These are phyloP conservation scores for Pristionchus fissidentatus DNA, from an alignment of 2,888 invertebrate genomes.

Conservation along the genomic window DNA sequence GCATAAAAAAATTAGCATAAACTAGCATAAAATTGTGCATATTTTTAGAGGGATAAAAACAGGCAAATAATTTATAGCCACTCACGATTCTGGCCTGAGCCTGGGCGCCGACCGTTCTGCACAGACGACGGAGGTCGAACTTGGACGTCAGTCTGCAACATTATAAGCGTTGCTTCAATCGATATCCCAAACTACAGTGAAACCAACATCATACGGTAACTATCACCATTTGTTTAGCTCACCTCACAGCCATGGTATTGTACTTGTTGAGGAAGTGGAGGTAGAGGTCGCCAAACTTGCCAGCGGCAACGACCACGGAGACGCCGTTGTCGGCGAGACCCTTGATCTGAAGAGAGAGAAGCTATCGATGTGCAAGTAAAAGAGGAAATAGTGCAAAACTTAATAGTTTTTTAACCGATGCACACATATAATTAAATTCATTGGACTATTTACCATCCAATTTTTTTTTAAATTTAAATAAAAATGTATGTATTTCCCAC, in stretches of 20 bases:
- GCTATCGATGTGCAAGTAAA: too few species aligned
- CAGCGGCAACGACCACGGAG: constrained; percentile 89
- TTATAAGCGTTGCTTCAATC: too few species aligned
- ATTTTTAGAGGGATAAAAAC: too few species aligned
- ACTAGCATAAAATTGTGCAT: not conserved
- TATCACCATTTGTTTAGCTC: too few species aligned
- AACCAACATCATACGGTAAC: too few species aligned
- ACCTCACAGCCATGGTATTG: constrained; percentile 88
- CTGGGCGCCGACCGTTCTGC: constrained; percentile 89
- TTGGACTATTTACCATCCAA: too few species aligned
- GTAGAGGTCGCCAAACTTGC: constrained; percentile 98
- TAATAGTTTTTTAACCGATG: too few species aligned
- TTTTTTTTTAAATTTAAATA: too few species aligned
- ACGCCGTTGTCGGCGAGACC: constrained; percentile 91
- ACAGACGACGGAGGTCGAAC: constrained; percentile 93
- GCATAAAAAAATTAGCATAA: not conserved
- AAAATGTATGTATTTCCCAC: not conserved
- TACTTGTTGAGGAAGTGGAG: constrained; percentile 97
- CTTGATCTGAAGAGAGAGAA: constrained; percentile 75
- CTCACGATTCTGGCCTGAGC: constrained; percentile 83
- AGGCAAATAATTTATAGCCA: too few species aligned
- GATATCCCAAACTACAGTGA: too few species aligned
- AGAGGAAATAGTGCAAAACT: too few species aligned
- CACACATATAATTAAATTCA: too few species aligned
- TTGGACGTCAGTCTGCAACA: constrained; percentile 88